A percentile compares a stretch with the other conserved stretches of the same genome.
These are phyloP conservation scores for Dromiciops gliroides DNA, from an alignment of 2,113 vertebrate species.

Conservation along the genomic window DNA sequence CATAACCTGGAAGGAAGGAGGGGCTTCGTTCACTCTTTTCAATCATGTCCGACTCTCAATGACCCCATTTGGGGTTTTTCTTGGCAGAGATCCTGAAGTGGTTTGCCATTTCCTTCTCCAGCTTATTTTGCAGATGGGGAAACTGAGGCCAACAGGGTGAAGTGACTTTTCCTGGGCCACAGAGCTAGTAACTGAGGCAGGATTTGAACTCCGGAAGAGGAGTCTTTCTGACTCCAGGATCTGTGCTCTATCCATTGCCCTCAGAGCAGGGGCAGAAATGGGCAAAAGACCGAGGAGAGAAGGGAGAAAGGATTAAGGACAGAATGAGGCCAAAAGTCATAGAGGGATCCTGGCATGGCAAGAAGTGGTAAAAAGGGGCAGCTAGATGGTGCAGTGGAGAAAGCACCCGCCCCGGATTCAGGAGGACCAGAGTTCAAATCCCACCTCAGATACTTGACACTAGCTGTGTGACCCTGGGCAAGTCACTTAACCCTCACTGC, in stretches of 20 bases:
- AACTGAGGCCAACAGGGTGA: neutral
- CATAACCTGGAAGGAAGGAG: constrained; percentile 87
- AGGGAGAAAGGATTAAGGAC: neutral
- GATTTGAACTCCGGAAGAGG: neutral
- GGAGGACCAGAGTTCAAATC: no score
- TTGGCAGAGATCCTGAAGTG: no score
- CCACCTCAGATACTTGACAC: no score
- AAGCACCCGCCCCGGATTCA: no score
- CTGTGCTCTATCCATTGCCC: no score
- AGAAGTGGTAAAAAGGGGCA: accelerated
- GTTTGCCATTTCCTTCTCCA: neutral
- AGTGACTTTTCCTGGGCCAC: neutral
- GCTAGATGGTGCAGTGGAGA: no score
- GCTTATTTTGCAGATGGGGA: neutral
- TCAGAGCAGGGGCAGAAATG: neutral
- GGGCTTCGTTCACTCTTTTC: no score
- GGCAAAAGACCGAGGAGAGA: neutral
- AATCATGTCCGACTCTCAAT: no score
- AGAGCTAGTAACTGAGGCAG: neutral
- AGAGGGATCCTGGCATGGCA: neutral
- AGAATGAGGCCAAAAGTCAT: neutral
- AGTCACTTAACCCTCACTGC: no score
- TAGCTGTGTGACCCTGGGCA: no score
- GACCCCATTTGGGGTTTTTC: neutral
- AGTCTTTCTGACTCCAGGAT: neutral